Conservation (phyloP, 2,888 invertebrate genomes). For the Morinoia aosen region DNA sequence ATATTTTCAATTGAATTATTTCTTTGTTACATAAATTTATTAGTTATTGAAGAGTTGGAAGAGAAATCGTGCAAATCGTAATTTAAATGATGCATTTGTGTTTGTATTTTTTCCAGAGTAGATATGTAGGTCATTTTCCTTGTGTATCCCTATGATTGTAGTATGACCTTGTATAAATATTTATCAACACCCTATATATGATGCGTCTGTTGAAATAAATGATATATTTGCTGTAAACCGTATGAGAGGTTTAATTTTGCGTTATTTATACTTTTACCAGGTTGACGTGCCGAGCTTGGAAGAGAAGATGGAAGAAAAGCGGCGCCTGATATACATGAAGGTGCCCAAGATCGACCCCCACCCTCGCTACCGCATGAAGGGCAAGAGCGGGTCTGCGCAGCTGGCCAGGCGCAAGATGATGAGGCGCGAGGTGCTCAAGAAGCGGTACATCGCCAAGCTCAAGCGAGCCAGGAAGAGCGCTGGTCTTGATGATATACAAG, state of each 20-base stretch:
- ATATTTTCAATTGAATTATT: too few species aligned
- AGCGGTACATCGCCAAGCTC: constrained; percentile 33
- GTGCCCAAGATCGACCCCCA: constrained; percentile 84
- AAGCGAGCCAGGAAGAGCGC: not conserved
- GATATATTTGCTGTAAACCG: too few species aligned
- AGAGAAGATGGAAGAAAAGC: constrained; percentile 81
- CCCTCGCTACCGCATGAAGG: constrained; percentile 82
- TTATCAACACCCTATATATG: too few species aligned
- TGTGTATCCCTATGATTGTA: too few species aligned
- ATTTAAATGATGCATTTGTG: too few species aligned
- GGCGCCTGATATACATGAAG: constrained; percentile 75
- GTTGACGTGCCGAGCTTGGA: constrained; percentile 86
- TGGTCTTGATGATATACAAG: not conserved
- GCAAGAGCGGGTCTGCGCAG: constrained; percentile 82
- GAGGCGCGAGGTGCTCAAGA: constrained; percentile 31
- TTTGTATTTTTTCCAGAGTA: too few species aligned
- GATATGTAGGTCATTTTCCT: too few species aligned
- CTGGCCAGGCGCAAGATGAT: constrained; percentile 84
- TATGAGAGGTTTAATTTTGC: not conserved
- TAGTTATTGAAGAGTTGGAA: too few species aligned
- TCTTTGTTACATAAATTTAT: too few species aligned
- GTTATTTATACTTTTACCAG: constrained; percentile 5
- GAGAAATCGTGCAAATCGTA: too few species aligned
- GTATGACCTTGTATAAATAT: too few species aligned
- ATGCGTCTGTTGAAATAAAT: too few species aligned